These are phyloP conservation scores for Leptoclinus maculatus DNA, from an alignment of 2,797 vertebrate species.

Conservation along the genomic window DNA sequence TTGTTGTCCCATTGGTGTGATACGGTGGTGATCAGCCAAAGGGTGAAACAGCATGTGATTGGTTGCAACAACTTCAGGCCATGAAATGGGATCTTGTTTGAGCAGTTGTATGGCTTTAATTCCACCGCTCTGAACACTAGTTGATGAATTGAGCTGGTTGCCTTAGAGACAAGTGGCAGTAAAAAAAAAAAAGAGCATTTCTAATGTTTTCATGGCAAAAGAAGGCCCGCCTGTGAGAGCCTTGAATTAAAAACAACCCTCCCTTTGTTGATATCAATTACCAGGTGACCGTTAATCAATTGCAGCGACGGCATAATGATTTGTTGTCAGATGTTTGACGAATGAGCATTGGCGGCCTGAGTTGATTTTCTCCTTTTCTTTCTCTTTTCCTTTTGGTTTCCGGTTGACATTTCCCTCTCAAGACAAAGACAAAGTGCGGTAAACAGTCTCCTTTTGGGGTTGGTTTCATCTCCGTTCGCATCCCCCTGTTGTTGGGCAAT, in stretches of 20 bases:
- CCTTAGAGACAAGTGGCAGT: slow-evolving; percentile 66
- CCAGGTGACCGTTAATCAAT: slow-evolving; percentile 97
- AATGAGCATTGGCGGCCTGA: slow-evolving; percentile 72
- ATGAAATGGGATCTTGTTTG: slow-evolving; percentile 65
- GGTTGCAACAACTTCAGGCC: slow-evolving; percentile 49
- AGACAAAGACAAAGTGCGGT: slow-evolving; percentile 66
- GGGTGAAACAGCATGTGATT: slow-evolving; percentile 32
- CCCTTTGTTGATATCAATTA: slow-evolving; percentile 93
- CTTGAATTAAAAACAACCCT: slow-evolving; percentile 71
- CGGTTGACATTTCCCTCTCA: slow-evolving; percentile 69
- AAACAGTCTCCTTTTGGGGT: slow-evolving; percentile 69
- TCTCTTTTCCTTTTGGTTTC: slow-evolving; percentile 45
- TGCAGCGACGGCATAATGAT: slow-evolving; percentile 91
- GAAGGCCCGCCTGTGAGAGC: slow-evolving; percentile 47
- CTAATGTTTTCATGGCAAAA: slow-evolving; percentile 63
- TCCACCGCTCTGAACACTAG: slow-evolving; percentile 63
- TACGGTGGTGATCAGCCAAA: slow-evolving; percentile 18
- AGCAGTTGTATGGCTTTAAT: slow-evolving; percentile 72
- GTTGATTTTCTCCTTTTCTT: slow-evolving; percentile 70
- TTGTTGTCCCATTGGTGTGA: slow-evolving; percentile 5
- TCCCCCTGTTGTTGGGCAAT: slow-evolving; percentile 69
- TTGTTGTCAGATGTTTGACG: slow-evolving; percentile 92
- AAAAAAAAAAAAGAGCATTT: slow-evolving; percentile 56
- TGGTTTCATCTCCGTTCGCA: slow-evolving; percentile 73
- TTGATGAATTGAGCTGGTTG: slow-evolving; percentile 78